Conservation (phyloP, 2,888 invertebrate genomes). For the Drosophila melanosoma region DNA sequence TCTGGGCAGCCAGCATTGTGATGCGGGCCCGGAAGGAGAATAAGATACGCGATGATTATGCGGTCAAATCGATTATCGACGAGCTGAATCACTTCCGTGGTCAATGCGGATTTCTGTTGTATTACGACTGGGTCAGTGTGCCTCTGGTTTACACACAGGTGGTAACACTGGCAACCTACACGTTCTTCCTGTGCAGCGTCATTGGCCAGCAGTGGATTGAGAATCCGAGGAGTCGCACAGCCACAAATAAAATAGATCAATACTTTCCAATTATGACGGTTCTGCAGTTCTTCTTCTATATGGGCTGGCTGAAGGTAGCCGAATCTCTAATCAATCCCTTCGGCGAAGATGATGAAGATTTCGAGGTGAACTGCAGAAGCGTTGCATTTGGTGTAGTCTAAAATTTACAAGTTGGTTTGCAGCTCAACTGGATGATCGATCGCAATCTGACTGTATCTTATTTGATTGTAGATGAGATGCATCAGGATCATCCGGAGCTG, state of each 20-base stretch:
- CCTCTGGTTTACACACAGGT: constrained; percentile 94
- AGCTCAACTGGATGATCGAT: constrained; percentile 96
- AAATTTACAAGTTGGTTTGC: constrained; percentile 70
- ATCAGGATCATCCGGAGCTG: constrained; percentile 94
- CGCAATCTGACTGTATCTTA: constrained; percentile 93
- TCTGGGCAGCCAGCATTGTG: constrained; percentile 95
- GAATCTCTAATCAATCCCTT: constrained; percentile 95
- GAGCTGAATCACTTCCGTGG: constrained; percentile 93
- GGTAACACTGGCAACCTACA: constrained; percentile 94
- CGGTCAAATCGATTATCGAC: constrained; percentile 94
- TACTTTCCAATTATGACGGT: constrained; percentile 95
- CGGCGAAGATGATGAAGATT: constrained; percentile 95
- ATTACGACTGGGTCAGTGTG: constrained; percentile 90
- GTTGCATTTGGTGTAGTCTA: background rate
- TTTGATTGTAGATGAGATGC: constrained; percentile 97
- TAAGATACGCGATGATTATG: constrained; percentile 94
- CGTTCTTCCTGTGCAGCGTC: constrained; percentile 93
- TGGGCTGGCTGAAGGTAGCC: constrained; percentile 96
- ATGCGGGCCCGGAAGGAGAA: constrained; percentile 94
- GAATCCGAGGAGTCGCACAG: constrained; percentile 82
- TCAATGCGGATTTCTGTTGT: constrained; percentile 89
- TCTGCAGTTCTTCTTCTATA: constrained; percentile 93
- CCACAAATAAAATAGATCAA: constrained; percentile 88
- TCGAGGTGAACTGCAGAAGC: constrained; percentile 87
- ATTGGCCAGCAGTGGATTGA: constrained; percentile 95